A percentile compares a stretch with the other conserved stretches of the same genome.
Conservation (phyloP, 2,113 vertebrate genomes). For the Galemys pyrenaicus region DNA sequence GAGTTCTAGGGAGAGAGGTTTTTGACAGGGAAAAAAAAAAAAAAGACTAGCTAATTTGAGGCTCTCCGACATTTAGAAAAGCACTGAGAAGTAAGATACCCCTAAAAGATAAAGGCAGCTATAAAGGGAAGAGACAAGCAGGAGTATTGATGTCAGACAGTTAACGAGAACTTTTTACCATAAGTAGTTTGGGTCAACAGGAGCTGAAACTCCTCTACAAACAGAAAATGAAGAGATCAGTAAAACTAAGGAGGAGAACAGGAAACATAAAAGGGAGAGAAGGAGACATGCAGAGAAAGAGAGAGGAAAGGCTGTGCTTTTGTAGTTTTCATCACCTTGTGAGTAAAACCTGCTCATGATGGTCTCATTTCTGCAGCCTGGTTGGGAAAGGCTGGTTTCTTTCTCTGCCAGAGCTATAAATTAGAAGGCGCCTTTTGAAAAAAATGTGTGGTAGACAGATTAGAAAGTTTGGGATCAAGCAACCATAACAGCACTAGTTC, state of each 20-base stretch:
- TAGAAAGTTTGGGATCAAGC: slow-evolving; percentile 15
- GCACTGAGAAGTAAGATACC: neutral
- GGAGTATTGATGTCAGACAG: accelerated
- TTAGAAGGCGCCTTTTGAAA: neutral
- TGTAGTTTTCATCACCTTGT: neutral
- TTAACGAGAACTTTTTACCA: neutral
- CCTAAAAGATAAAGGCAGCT: too few relatives aligned
- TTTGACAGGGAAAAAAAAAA: neutral
- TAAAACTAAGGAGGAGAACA: neutral
- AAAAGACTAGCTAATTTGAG: neutral
- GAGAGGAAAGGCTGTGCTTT: too few relatives aligned
- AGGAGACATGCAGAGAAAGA: neutral
- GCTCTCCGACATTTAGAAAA: neutral
- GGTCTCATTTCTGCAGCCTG: neutral
- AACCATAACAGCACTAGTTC: neutral
- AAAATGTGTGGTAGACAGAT: neutral
- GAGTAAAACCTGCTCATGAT: neutral
- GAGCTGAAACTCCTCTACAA: neutral
- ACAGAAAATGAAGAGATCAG: neutral
- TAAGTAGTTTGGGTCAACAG: neutral
- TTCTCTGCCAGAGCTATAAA: neutral
- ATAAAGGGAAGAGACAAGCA: neutral
- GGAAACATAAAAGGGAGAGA: neutral
- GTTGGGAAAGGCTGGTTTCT: neutral
- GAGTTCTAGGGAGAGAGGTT: neutral